Base-by-base conservation (phyloP, 2,797 vertebrate species). In the Crax fasciolata region DNA sequence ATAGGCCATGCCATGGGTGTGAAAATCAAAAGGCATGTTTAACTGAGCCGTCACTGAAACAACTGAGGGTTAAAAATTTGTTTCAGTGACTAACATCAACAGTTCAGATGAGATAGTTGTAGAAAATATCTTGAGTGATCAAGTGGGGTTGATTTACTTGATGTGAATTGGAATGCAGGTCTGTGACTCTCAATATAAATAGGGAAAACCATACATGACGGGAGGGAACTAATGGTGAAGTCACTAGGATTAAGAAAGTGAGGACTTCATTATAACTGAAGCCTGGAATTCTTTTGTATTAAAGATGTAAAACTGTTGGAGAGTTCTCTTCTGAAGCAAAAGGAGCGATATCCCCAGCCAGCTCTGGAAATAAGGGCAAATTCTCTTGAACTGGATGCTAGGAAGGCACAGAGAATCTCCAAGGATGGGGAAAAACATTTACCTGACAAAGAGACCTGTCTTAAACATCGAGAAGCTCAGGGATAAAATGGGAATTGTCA, bases 11-110 rank as follows among this genome's bases (percentile, higher is more conserved):
- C 68, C 68, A 80, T 3, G 4, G 61, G 30, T 80, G 13, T 83
- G 75, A 87, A 48, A 95, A 58, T 55, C 19, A 73, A 82, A 90
- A 51, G 19, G 82, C 59, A 41, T 80, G 13, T 89, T 66, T 91
- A 87, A 90, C 35, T 41, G 30, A 71, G 61, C 59, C 89, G 63
- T 67, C 49, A 73, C 9, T 55, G 67, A 93, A 76, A 19, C 35
- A 77, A 35, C 9, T 55, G 32, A 67, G 20, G 21, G 19, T 70
- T 67, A 73, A 59, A 30, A 48, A 38, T 67, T 76, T 75, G 32
- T 58, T 86, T 76, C n/a, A 70, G 32, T 72, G 32, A 49, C 44
- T 67, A 77, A 62, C 3, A 23, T 17, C 18, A 72, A 9, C 38
- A 92, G 27, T 12, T 59, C 57, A 44, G 10, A 70, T 44, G 35